Base-by-base conservation (phyloP, 2,113 vertebrate species). In the Eulacestoma nigropectus region DNA sequence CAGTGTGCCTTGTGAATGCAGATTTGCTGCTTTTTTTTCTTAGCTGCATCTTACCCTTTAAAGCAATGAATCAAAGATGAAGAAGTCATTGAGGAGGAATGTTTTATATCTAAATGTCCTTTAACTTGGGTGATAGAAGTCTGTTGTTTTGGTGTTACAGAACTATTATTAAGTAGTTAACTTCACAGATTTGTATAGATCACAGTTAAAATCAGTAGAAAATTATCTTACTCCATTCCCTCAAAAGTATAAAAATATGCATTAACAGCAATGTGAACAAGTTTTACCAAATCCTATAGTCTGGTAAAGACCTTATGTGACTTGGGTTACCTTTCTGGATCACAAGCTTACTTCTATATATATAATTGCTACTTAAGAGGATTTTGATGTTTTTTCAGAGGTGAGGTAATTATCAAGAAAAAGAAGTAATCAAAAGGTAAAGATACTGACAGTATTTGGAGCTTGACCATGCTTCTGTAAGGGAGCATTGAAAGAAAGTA, bases 401-500 rank as follows among this genome's bases (percentile, higher is more conserved):
- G 39, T 55, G 42, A 60, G 25, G 20, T 53, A 33, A 17, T 88
- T 92, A 64, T 32, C 33, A 64, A 86, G 72, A 52, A 88, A 84
- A 70, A 20, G 3, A 63, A 59, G 14, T 35, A 23, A 13, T 49
- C 3, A 4, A 49, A 77, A 56, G 22, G 15, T 44, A 42, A 85
- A 47, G 49, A 32, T 70, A 18, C 23, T 30, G 29, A 32, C 12
- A 39, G 2, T 65, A 67, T 25, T 57, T 67, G 64, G 53, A 85
- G 47, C 17, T 37, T 65, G 25, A 79, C 35, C 4, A 4, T 39
- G 11, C 30, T n/a, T 85, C 23, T 62, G 15, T 55, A n/a, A 72
- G 20, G 5, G 53, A 37, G 10, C 1, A 0, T 26, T 1, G 1
- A 33, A 76, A 56, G 37, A 69, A 74, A 80, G 68, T 8, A 13